Percentiles rank a stretch among this genome's conserved stretches.
Conservation (phyloP, 2,113 vertebrate species). For the Cyphomyrus discorhynchus region DNA sequence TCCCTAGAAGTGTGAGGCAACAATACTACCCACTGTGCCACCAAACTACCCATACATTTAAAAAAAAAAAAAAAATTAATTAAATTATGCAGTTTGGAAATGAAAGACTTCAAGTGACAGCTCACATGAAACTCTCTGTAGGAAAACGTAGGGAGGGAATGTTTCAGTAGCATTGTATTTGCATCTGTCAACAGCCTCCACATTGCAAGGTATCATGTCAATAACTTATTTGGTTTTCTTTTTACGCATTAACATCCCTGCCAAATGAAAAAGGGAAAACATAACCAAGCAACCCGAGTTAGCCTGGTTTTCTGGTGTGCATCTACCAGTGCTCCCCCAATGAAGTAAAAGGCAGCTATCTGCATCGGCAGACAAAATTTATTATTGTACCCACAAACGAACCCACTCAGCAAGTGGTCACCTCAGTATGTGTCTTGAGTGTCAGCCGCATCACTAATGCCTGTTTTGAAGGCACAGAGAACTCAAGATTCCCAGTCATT, state of each 20-base stretch:
- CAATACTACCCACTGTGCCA: background rate
- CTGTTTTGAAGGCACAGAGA: background rate
- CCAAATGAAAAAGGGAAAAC: slow-evolving; percentile 7
- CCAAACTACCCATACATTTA: background rate
- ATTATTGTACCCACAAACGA: background rate
- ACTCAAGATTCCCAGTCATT: background rate
- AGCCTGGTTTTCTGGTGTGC: background rate
- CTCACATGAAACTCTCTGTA: background rate
- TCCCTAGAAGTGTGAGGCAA: background rate
- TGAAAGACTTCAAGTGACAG: background rate
- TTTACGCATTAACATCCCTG: background rate
- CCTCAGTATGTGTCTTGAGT: background rate
- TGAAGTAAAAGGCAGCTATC: slow-evolving; percentile 7
- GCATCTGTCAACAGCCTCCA: slow-evolving; percentile 1
- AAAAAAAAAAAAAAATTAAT: background rate
- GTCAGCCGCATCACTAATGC: background rate
- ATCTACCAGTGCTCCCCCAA: background rate
- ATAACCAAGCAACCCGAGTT: background rate
- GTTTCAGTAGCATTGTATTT: background rate
- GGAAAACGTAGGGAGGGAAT: background rate
- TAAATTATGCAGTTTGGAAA: background rate
- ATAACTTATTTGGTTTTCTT: slow-evolving; percentile 9
- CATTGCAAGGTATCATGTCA: background rate
- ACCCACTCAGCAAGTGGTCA: slow-evolving; percentile 6
- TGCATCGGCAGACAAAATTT: background rate